Evolutionary conservation across 2,888 invertebrate genomes (phyloP), one percentile per base, ranked within the genome.

Genomic region (Aquatica leii): DNA sequence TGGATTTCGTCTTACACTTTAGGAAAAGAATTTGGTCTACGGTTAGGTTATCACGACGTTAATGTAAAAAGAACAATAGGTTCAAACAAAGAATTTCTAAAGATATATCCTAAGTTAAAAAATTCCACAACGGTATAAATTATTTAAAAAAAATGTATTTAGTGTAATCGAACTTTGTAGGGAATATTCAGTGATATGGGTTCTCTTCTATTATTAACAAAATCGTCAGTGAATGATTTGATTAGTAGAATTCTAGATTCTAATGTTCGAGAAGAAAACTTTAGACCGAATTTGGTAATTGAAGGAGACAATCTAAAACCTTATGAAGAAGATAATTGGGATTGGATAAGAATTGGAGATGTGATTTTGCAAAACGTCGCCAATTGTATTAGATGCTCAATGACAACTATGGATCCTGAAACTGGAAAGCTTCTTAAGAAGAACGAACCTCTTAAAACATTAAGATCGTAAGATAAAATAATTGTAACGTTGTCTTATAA

Each of bases 1-100:
- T 90, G 90, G 90, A 78, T 90, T 64, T 85, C 86, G 1, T 79
- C 79, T 72, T 84, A 79, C 55, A 74, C 80, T 46, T 63, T 75
- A 3, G 76, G 74, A 51, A 73, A 70, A 53, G 74, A 75, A 46
- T 62, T 70, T 3, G 80, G 79, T 3, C 64, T 80, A 41, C 71
- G 81, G 11, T 65, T 82, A 46, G 80, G 77, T 9, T 81, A 76
- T 64, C 75, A 80, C 62, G 77, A 79, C 62, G 76, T 34, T 4
- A 12, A 37, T 4, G 43, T 55, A 31, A 40, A 46, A n/a, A 41
- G 62, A 15, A 58, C 12, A 37, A n/a, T n/a, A n/a, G n/a, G n/a
- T n/a, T n/a, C n/a, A 1, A 11, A 43, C 11, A 53, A 53, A 14
- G 34, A 17, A 11, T 31, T 20, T 17, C 1, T 31, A 6, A 4